These are phyloP conservation scores for Rhizoglyphus robini DNA, from an alignment of 1,140 invertebrate species.

Conservation along the genomic window DNA sequence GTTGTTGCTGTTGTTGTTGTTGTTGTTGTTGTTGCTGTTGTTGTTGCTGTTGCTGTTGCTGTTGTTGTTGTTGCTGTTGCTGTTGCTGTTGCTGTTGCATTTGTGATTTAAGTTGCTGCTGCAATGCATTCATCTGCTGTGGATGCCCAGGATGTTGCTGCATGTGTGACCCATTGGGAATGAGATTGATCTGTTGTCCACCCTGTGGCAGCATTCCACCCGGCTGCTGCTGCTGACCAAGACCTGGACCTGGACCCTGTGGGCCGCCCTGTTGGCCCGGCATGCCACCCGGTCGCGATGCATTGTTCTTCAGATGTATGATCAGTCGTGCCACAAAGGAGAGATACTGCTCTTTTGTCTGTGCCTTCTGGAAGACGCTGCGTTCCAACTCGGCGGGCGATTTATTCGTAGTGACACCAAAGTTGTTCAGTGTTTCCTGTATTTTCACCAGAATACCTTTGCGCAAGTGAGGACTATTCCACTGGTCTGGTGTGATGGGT, in stretches of 20 bases:
- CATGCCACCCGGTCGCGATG: background rate
- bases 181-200: background rate
- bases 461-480: background rate
- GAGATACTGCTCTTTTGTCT: background rate
- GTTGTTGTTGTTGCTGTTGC: background rate
- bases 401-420: background rate
- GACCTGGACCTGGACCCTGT: no score
- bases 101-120: background rate
- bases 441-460: background rate
- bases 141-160: background rate
- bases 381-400: background rate
- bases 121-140: background rate
- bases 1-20: background rate
- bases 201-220: background rate
- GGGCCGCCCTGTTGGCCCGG: background rate
- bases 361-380: background rate
- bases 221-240: background rate
- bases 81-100: slow-evolving; percentile 12
- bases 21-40: background rate
- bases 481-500: background rate
- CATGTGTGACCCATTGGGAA: background rate
- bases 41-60: background rate
- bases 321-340: background rate
- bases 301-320: background rate
- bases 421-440: background rate